A percentile compares a stretch with the other conserved stretches of the same genome.
These are phyloP conservation scores for Lycaon pictus DNA, from an alignment of 2,113 vertebrate genomes.

Conservation along the genomic window DNA sequence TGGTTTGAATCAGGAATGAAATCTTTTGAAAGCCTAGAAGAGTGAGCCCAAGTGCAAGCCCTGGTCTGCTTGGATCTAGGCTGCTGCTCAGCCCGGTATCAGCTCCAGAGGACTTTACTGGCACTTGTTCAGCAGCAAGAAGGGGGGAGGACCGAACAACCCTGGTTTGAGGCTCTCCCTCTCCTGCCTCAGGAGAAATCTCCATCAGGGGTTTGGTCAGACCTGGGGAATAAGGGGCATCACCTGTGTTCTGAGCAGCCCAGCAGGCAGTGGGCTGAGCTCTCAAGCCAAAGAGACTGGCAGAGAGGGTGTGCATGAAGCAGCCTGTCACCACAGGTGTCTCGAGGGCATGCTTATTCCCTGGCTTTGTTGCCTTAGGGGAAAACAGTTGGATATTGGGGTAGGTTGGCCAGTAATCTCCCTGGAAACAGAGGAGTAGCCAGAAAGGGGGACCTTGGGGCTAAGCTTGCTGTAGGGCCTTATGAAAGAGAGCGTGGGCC, in stretches of 20 bases:
- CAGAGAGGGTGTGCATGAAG: neutral
- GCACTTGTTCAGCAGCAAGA: neutral
- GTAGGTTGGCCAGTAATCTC: slow-evolving; percentile 89
- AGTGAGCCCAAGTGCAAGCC: slow-evolving; percentile 88
- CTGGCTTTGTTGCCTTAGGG: slow-evolving; percentile 88
- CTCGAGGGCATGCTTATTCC: slow-evolving; percentile 86
- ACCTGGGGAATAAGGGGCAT: slow-evolving; percentile 80
- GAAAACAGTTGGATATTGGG: slow-evolving; percentile 93
- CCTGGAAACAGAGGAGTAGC: slow-evolving; percentile 92
- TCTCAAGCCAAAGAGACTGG: slow-evolving; percentile 88
- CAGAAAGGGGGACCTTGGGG: slow-evolving; percentile 76
- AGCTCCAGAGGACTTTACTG: neutral
- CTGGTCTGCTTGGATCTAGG: slow-evolving; percentile 73
- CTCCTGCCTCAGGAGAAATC: neutral
- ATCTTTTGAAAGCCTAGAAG: neutral
- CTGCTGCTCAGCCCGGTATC: slow-evolving; percentile 61
- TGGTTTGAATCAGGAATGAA: neutral
- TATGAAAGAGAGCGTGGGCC: accelerated
- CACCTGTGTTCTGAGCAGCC: slow-evolving; percentile 85
- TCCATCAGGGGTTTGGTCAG: neutral
- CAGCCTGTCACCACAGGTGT: neutral
- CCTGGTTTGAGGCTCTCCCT: accelerated
- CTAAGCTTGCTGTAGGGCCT: neutral
- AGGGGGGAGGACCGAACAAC: accelerated
- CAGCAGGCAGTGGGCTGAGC: slow-evolving; percentile 81